phyloP scores from a whole-genome alignment of 1,140 invertebrate genomes.

The Caenorhabditis latens region DNA sequence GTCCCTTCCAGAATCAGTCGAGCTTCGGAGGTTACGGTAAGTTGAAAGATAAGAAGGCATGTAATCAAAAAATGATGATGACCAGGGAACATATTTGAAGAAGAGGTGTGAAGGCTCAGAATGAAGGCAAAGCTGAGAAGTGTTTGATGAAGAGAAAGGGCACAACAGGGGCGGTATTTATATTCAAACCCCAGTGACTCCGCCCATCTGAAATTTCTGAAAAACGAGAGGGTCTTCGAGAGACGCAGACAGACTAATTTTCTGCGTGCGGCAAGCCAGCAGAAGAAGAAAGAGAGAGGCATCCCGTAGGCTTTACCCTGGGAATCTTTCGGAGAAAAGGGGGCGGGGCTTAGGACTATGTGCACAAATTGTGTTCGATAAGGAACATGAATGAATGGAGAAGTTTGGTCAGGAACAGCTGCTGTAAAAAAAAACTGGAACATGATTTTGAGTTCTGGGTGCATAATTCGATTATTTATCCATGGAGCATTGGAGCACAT shows the following conservation, averaged over 20 bases:
- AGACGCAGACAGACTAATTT: constrained; percentile 37
- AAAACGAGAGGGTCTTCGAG: constrained; percentile 4
- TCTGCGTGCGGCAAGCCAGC: constrained; percentile 3
- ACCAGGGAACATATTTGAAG: not conserved
- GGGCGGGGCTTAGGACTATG: constrained; percentile 4
- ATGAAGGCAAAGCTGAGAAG: constrained; percentile 30
- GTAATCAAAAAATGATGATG: not conserved
- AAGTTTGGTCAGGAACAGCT: not conserved
- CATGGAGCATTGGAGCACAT: too few species aligned
- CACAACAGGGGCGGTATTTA: constrained; percentile 54
- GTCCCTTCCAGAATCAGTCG: constrained; percentile 15
- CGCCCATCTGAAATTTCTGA: not conserved
- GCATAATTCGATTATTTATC: too few species aligned
- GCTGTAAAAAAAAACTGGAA: not conserved
- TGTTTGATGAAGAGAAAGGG: constrained; percentile 42
- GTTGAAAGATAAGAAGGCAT: not conserved
- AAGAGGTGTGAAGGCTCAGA: not conserved
- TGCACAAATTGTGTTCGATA: constrained; percentile 4
- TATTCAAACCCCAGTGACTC: constrained; percentile 33
- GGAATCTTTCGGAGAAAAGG: not conserved
- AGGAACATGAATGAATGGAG: not conserved
- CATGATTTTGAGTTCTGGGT: not conserved
- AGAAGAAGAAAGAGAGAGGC: not conserved
- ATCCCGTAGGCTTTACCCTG: constrained; percentile 7
- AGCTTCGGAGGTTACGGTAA: constrained; percentile 15